phyloP scores from a whole-genome alignment of 1,140 invertebrate genomes.

The Drusus annulatus region DNA sequence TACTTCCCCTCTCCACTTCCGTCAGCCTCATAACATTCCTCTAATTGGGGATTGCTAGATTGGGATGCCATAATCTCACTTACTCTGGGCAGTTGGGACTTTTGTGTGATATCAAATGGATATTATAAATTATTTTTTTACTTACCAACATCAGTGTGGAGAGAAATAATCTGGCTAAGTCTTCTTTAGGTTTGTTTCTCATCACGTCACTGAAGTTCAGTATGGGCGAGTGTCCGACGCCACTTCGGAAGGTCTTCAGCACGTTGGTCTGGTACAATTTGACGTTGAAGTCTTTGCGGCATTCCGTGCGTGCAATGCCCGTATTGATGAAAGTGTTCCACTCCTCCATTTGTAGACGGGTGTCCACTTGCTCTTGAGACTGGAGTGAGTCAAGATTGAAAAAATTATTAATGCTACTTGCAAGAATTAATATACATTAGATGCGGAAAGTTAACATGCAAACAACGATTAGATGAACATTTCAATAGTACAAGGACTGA shows the following conservation, averaged over 20 bases:
- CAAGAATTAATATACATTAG: no score
- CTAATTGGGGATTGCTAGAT: no score
- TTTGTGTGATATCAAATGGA: no score
- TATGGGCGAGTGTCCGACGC: background rate
- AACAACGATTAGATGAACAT: no score
- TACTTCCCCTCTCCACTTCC: no score
- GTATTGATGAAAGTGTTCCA: constrained; percentile 53
- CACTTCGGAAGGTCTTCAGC: constrained; percentile 33
- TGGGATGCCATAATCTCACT: no score
- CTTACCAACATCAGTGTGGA: constrained; percentile 53
- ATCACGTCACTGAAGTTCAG: constrained; percentile 49
- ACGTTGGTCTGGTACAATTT: constrained; percentile 40
- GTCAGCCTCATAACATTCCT: no score
- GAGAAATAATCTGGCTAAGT: constrained; percentile 52
- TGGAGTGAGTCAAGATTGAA: constrained; percentile 4
- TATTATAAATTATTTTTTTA: background rate
- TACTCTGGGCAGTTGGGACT: no score
- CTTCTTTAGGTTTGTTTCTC: constrained; percentile 30
- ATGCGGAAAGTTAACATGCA: no score
- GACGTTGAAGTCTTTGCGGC: constrained; percentile 44
- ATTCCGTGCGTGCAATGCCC: constrained; percentile 43
- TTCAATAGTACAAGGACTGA: no score
- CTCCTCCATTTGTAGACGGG: constrained; percentile 48
- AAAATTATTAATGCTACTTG: no score
- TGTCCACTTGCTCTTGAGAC: constrained; percentile 48